These are phyloP conservation scores for Chalcis sispes DNA, from an alignment of 2,888 invertebrate species.

Conservation along the genomic window DNA sequence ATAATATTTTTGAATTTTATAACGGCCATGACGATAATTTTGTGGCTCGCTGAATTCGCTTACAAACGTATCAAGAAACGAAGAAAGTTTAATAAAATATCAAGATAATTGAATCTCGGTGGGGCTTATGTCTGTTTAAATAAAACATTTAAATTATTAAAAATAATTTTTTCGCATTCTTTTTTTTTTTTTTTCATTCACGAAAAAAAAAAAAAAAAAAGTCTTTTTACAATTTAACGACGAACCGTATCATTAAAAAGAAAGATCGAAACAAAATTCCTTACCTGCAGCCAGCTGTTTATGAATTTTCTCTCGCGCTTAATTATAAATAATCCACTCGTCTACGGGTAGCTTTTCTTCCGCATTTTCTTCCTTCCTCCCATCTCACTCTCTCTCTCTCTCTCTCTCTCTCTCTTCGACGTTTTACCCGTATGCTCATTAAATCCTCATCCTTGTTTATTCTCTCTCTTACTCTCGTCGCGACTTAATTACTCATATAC, in stretches of 20 bases:
- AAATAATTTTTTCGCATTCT: not conserved
- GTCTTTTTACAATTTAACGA: too few species aligned
- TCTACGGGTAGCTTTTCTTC: too few species aligned
- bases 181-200: not conserved
- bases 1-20: conserved; percentile 81
- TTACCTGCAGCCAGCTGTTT: too few species aligned
- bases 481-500: conserved; percentile 67
- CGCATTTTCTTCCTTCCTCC: not conserved
- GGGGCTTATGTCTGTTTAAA: not conserved
- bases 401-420: conserved; percentile 3
- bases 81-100: conserved; percentile 5
- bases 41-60: conserved; percentile 79
- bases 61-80: conserved; percentile 10
- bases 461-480: conserved; percentile 54
- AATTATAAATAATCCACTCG: too few species aligned
- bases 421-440: not conserved
- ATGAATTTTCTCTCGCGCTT: too few species aligned
- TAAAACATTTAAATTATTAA: not conserved
- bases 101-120: conserved; percentile 10
- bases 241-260: too few species aligned
- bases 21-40: conserved; percentile 79
- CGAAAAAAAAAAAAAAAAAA: not conserved
- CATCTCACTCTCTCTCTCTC: not conserved
- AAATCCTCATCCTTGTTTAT: conserved; percentile 9
- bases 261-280: too few species aligned